Base-by-base conservation (phyloP, 1,140 invertebrate species). In the Venturia canescens region DNA sequence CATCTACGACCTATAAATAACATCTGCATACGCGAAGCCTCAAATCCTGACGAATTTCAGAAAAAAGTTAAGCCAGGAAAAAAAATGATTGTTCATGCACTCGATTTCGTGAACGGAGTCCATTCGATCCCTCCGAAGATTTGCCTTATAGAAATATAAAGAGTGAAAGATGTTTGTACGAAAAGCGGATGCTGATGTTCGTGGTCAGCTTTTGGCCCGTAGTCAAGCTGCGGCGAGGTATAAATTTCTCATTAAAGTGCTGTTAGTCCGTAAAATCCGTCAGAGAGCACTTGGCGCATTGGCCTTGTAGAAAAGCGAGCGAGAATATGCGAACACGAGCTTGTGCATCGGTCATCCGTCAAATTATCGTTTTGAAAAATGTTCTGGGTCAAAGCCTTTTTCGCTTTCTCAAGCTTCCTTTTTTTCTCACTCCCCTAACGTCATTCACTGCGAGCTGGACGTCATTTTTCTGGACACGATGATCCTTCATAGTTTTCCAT, bases 331-430 rank as follows among this genome's bases (percentile, higher is more conserved):
- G 72, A 21, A 57, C 80, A 44, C 44, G 71, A 48, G 75, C 50
- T 34, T 67, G 29, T 66, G 18, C 75, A 87, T 18, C 83, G 88
- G 80, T 78, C 84, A 86, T 87, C 87, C 84, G 84, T 89, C 89
- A 88, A 87, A 83, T 86, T 89, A 84, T 80, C 83, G 84, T 83
- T 23, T 85, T 88, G 86, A 88, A 88, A 89, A 90, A 90, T 89
- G 84, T 77, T 83, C 72, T 80, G 23, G 79, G 29, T 78, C 16
- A 57, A 31, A 80, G 48, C 53, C 78, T 72, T 82, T 80, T 77
- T 80, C 78, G 70, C 44, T 66, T 66, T 31, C n/a, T n/a, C 75
- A 26, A n/a, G 69, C 15, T 74, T 79, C 66, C 57, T 80, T 80
- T 77, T 77, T 78, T 81, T 78, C 77, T 13, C 48, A 38, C 50